Base-by-base conservation (phyloP, 2,888 invertebrate genomes). In the Cephus sareptanus region DNA sequence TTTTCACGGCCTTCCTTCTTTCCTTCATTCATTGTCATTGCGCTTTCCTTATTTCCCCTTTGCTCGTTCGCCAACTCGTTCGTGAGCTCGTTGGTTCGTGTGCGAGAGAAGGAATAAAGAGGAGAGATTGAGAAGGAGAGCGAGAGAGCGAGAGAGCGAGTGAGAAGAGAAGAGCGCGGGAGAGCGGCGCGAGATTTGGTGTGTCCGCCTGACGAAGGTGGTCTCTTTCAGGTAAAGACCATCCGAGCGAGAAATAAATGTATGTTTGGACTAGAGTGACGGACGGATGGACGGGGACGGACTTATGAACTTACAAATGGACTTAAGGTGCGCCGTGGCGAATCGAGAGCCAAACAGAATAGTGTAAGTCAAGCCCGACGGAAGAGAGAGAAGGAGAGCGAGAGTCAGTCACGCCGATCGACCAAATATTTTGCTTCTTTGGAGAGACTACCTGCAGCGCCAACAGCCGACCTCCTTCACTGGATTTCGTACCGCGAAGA, bases 331-430 rank as follows among this genome's bases (percentile, higher is more conserved):
- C 70, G 75, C 87, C 89, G 87, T 89, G 86, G 87, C 89, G 87
- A 89, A 89, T 89, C 86, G 88, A 83, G 84, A 83, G 85, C 81
- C 83, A 85, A 86, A 86, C 85, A 85, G 85, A 88, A 85, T 15
- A 69, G 73, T 77, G 74, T 75, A 77, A 77, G 71, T 76, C 70
- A 78, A 40, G 78, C 4, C 40, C 40, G 40, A 40, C 15, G 40
- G 15, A 40, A 40, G 40, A 15, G 15, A 40, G 15, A 40, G 15
- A 40, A 40, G 40, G 40, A 40, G 40, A 40, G 4, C 4, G 40
- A 40, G 40, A 40, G 40, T 86, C 85, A 86, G 87, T 87, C 85
- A 88, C 86, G 87, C 81, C 82, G 85, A 85, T 85, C 85, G 82
- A 81, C 80, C 82, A 81, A 82, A 81, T 83, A 81, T 80, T 83